A percentile compares a stretch with the other conserved stretches of the same genome.
These are phyloP conservation scores for Syngnathus rostellatus DNA, from an alignment of 2,797 vertebrate species.

Conservation along the genomic window DNA sequence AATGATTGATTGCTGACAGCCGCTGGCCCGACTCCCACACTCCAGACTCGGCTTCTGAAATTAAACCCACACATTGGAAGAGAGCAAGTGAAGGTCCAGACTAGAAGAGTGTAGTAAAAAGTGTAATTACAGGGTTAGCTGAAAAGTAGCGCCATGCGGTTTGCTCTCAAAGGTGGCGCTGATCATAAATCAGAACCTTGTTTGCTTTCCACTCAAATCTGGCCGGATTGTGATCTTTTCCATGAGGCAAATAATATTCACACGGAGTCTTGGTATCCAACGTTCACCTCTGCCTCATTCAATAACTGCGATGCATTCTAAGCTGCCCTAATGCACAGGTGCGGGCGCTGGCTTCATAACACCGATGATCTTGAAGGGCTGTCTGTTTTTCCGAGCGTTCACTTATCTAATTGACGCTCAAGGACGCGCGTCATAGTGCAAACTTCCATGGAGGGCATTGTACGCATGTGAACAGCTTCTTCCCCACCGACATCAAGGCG, in stretches of 20 bases:
- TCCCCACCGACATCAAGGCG: conserved; percentile 48
- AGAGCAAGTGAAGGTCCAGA: neutral
- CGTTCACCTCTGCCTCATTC: too few relatives aligned
- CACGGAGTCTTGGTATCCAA: neutral
- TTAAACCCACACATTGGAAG: neutral
- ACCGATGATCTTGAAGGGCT: neutral
- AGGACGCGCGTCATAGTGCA: conserved; percentile 30
- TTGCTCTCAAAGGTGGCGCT: neutral
- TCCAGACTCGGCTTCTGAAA: neutral
- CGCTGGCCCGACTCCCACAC: conserved; percentile 1
- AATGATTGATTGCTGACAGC: conserved; percentile 4
- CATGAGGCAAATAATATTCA: neutral
- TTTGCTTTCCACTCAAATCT: neutral
- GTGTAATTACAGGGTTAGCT: neutral
- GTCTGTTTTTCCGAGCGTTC: conserved; percentile 11
- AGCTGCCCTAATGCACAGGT: too few relatives aligned
- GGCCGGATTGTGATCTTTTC: neutral
- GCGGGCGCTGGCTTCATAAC: neutral
- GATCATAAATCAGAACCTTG: neutral
- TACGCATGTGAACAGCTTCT: conserved; percentile 34
- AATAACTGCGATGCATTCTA: too few relatives aligned
- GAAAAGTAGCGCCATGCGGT: neutral
- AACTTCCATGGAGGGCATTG: conserved; percentile 32
- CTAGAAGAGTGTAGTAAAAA: neutral
- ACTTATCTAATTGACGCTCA: conserved; percentile 20